Evolutionary conservation across 2,888 invertebrate genomes (phyloP).

Genomic region (Papilio elwesi): DNA sequence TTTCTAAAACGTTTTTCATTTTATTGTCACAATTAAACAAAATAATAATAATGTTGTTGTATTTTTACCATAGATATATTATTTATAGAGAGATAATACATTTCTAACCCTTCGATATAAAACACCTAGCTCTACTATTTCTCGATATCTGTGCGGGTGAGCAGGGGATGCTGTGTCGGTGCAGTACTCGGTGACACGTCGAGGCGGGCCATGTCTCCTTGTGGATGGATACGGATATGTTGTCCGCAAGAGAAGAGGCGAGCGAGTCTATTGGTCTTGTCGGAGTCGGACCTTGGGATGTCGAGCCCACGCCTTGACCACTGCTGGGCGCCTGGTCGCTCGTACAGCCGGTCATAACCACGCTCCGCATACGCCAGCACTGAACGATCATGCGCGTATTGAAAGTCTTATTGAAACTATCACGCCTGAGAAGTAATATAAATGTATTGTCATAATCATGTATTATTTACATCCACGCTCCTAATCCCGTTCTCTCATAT

Average conservation of each 20-base stretch:
- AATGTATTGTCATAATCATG: background rate
- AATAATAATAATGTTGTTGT: background rate
- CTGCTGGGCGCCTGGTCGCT: conserved; percentile 63
- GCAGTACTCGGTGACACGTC: conserved; percentile 73
- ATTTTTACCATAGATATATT: background rate
- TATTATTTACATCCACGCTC: conserved; percentile 10
- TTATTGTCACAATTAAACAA: background rate
- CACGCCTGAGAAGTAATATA: conserved; percentile 43
- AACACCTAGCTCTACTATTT: conserved; percentile 1
- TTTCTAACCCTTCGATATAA: background rate
- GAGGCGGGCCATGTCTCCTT: conserved; percentile 74
- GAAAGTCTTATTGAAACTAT: conserved; percentile 77
- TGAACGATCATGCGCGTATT: conserved; percentile 63
- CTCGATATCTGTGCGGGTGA: conserved; percentile 17
- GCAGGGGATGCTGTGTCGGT: conserved; percentile 57
- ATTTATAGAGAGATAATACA: background rate
- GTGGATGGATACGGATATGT: conserved; percentile 70
- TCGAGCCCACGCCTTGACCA: conserved; percentile 70
- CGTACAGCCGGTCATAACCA: conserved; percentile 64
- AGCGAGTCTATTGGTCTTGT: conserved; percentile 78
- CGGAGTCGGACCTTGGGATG: conserved; percentile 66
- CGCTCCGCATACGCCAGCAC: conserved; percentile 54
- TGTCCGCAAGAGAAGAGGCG: conserved; percentile 73
- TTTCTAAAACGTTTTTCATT: conserved; percentile 39
- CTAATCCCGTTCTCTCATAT: background rate